Base-by-base conservation (phyloP, 2,797 vertebrate genomes). In the Delichon dasypus region DNA sequence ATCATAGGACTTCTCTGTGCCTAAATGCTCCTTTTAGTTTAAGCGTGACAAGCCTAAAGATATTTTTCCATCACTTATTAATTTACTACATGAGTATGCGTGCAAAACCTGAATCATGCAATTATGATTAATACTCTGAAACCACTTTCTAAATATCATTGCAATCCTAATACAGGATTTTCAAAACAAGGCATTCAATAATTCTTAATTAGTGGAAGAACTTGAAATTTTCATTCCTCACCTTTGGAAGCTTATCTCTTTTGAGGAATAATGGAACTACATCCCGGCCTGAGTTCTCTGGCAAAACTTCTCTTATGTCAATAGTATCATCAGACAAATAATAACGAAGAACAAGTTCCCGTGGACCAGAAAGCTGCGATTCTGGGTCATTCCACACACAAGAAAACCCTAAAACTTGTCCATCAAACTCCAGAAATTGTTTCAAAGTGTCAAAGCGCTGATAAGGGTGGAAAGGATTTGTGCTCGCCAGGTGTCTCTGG, bases 191-290 rank as follows among this genome's bases (percentile, higher is more conserved):
- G 30, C 27, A 82, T 61, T 82, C 44, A 51, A 27, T 38, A 79
- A 66, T 94, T 92, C 60, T 53, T 65, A 68, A 61, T 54, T 26
- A 77, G 50, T 7, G 11, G 58, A 87, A 73, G 58, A 93, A 95
- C 12, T 62, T 10, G 1, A 44, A 83, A 72, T 80, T 88, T 61
- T 67, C 32, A 61, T 38, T 77, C 27, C 95, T 97, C 92, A 99
- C 99, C 98, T 99, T 99, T 16, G 99, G 99, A 79, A 99, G 97
- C 81, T 98, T 99, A 95, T 97, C 94, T 87, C 99, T 98, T 71
- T 78, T 96, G 57, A 99, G 98, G 95, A 99, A 99, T 66, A 98
- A 97, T 8, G 98, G 87, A 60, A 91, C 48, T 9, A 71, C 26
- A 71, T 98, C 98, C 68, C 98, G 97, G 47, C 99, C 98, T 18